Evolutionary conservation across 2,888 invertebrate species (phyloP).

Genomic region (Plemyria rubiginata): DNA sequence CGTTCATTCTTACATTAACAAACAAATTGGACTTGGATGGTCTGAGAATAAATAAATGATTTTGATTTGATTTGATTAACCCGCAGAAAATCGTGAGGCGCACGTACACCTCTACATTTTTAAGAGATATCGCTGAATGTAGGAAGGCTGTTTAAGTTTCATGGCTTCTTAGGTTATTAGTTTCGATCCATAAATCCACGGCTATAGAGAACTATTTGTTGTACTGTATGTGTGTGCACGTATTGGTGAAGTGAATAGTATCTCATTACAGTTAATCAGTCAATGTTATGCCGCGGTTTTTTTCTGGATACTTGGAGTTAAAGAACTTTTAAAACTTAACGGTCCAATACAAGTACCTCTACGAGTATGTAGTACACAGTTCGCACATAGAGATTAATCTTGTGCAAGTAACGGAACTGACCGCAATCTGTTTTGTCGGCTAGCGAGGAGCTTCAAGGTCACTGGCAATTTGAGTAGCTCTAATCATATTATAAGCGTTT

Average conservation of each 20-base stretch:
- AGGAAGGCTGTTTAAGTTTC: too few relatives aligned
- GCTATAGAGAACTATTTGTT: too few relatives aligned
- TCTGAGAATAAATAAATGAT: too few relatives aligned
- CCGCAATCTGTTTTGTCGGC: constrained; percentile 1
- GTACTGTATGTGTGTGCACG: too few relatives aligned
- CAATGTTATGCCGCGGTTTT: neutral
- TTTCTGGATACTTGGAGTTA: neutral
- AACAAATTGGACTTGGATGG: too few relatives aligned
- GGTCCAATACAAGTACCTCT: constrained; percentile 2
- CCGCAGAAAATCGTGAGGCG: too few relatives aligned
- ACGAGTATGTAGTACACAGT: neutral
- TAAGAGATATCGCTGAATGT: too few relatives aligned
- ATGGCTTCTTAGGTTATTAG: too few relatives aligned
- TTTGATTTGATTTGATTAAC: too few relatives aligned
- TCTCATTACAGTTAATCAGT: neutral
- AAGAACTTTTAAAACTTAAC: neutral
- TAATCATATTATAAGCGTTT: neutral
- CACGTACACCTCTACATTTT: too few relatives aligned
- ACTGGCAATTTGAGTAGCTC: neutral
- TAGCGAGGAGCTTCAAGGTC: constrained; percentile 4
- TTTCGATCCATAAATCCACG: too few relatives aligned
- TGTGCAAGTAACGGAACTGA: constrained; percentile 9
- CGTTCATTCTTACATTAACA: too few relatives aligned
- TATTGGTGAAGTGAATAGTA: neutral
- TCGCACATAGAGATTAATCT: neutral